Evolutionary conservation across 2,797 vertebrate genomes (phyloP), one percentile per base, ranked within the genome.

Genomic region (Miichthys miiuy): DNA sequence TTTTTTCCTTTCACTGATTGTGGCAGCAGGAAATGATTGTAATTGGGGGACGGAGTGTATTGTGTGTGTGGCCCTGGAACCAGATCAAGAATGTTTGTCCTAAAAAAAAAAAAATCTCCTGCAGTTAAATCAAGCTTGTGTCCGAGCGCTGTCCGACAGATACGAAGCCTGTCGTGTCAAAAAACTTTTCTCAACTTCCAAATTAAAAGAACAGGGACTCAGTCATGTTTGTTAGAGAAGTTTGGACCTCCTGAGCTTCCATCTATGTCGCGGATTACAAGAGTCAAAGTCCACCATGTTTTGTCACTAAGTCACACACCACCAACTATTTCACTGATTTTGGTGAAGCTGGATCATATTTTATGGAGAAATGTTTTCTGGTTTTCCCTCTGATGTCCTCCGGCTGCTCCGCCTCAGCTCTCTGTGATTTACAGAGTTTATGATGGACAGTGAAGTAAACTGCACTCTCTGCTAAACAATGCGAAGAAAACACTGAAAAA

Each of bases 11-110:
- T 1, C 62, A 51, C 79, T 61, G 75, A 77, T 85, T 87, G 89
- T 89, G 87, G 82, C 77, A 91, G 87, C 80, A 93, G 92, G 87
- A 95, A 94, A 91, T 88, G 51, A 84, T 90, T 90, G 86, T 77
- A 90, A 93, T 88, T 92, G 86, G 75, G 85, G 89, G 79, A 91
- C 87, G 89, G 84, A 70, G 77, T 75, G 84, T 89, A 86, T 80
- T 93, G 79, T 93, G 83, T 88, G 85, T 92, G 91, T 92, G 88
- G 90, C 70, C 84, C 80, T 91, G 91, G 87, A 93, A 48, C 64
- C 58, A 51, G 72, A 80, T 88, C 91, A 93, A 88, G 87, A 93
- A 93, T 92, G 89, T 91, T 89, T 93, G 85, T 90, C 89, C 80
- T 82, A 83, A 88, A 81, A 89, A 58, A 83, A 34, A 34, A 34